Conservation (phyloP, 2,797 vertebrate species). For the Falco concolor region DNA sequence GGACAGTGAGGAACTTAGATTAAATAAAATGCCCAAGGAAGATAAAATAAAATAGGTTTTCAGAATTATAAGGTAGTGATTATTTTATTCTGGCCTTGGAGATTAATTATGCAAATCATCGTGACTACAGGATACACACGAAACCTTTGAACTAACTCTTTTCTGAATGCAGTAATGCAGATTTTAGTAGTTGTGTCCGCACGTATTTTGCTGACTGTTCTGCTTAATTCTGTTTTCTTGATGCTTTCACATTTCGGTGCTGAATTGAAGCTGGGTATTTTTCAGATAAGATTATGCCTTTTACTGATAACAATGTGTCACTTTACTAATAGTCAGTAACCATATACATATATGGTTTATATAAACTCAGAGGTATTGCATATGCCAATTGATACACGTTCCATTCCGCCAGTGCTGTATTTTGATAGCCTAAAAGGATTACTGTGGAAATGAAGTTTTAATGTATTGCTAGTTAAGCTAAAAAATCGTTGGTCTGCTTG, state of each 20-base stretch:
- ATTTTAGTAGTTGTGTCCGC: too few species aligned
- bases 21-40: neutral
- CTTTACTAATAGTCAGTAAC: neutral
- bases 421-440: neutral
- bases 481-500: neutral
- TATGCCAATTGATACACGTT: neutral
- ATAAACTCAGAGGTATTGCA: neutral
- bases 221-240: neutral
- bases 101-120: neutral
- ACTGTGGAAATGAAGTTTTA: neutral
- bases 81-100: neutral
- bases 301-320: neutral
- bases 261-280: neutral
- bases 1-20: neutral
- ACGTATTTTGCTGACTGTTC: neutral
- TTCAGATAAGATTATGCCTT: neutral
- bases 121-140: neutral
- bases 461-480: neutral
- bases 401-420: neutral
- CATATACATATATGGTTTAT: too few species aligned
- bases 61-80: neutral
- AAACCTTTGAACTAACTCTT: neutral
- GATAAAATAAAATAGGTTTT: neutral
- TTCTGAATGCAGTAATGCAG: neutral
- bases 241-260: neutral